Evolutionary conservation across 2,113 vertebrate species (phyloP).

Genomic region (Pavo muticus): DNA sequence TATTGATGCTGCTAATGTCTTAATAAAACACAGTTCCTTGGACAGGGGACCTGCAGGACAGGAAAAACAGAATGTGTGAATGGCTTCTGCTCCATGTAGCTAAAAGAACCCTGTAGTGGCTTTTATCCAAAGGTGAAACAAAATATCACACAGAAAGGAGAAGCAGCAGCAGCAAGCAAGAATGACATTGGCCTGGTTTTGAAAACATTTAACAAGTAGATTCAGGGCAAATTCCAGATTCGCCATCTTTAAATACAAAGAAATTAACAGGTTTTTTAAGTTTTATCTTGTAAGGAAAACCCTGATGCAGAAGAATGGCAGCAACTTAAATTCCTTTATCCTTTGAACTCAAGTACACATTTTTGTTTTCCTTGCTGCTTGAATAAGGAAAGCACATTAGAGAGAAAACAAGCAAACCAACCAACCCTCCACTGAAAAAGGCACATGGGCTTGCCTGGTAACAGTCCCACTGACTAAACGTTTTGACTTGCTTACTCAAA

Average conservation of each 20-base stretch:
- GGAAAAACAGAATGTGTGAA: neutral
- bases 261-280: fast-evolving
- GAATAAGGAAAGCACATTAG: neutral
- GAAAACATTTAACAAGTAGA: neutral
- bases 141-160: neutral
- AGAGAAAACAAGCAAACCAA: neutral
- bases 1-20: neutral
- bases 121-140: neutral
- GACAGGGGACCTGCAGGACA: neutral
- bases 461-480: neutral
- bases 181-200: neutral
- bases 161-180: neutral
- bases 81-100: neutral
- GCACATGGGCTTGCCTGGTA: neutral
- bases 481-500: neutral
- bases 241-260: neutral
- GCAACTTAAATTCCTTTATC: neutral
- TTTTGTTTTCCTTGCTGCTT: neutral
- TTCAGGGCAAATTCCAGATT: slow-evolving; percentile 6
- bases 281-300: neutral
- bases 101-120: neutral
- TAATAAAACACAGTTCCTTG: neutral
- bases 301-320: neutral
- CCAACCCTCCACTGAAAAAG: neutral
- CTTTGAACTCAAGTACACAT: neutral